These are phyloP conservation scores for Sebastes alutus DNA, from an alignment of 2,797 vertebrate genomes.

Conservation along the genomic window DNA sequence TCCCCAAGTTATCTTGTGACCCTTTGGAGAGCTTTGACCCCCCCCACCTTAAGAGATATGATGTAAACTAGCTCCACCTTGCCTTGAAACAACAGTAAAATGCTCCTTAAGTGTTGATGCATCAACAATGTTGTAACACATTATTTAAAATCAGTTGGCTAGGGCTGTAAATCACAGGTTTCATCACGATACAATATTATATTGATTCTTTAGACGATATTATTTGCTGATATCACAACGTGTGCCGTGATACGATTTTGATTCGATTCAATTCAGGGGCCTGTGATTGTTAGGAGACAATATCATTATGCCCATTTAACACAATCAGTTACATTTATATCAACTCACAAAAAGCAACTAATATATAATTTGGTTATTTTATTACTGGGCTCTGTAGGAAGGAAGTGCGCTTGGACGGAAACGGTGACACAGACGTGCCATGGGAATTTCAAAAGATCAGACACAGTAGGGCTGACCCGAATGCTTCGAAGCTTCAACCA, in stretches of 20 bases:
- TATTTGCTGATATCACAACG: neutral
- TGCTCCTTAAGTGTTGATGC: neutral
- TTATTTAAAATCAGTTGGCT: neutral
- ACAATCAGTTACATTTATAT: neutral
- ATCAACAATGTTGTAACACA: neutral
- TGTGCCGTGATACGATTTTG: neutral
- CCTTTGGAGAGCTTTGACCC: neutral
- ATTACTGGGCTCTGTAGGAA: neutral
- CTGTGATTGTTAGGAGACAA: neutral
- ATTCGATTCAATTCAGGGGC: neutral
- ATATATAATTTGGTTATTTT: neutral
- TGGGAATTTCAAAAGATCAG: neutral
- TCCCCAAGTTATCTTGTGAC: neutral
- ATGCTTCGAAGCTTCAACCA: too few species aligned
- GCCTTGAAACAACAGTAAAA: neutral
- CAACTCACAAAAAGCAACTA: too few species aligned
- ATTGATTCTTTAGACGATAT: neutral
- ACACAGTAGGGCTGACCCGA: too few species aligned
- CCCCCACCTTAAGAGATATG: neutral
- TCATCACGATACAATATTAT: neutral
- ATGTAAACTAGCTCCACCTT: neutral
- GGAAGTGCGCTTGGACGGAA: neutral
- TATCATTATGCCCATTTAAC: neutral
- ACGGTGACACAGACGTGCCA: neutral
- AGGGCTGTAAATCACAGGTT: neutral